A percentile compares a stretch with the other conserved stretches of the same genome.
These are phyloP conservation scores for Phrynosoma blainvillii DNA, from an alignment of 2,113 vertebrate genomes.

Conservation along the genomic window DNA sequence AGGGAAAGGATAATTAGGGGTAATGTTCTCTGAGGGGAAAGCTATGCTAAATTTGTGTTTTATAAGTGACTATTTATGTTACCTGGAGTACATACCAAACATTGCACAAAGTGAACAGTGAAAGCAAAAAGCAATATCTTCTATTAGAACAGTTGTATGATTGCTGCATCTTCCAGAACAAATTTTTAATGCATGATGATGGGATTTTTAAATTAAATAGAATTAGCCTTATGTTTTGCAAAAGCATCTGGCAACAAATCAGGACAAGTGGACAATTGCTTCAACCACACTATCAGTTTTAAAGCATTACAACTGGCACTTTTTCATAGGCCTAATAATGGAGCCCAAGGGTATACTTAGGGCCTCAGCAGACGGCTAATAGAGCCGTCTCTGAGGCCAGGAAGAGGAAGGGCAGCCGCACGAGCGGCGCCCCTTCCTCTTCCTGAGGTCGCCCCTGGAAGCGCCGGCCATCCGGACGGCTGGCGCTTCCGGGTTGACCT, in stretches of 20 bases:
- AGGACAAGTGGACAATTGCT: background rate
- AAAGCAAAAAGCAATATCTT: background rate
- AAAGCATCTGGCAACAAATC: background rate
- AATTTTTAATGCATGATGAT: background rate
- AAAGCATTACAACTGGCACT: background rate
- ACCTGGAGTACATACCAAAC: background rate
- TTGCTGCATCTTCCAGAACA: background rate
- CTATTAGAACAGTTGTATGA: background rate
- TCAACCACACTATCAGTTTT: background rate
- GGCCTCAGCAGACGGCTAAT: too few relatives aligned
- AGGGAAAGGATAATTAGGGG: slow-evolving; percentile 6
- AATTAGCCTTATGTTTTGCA: background rate
- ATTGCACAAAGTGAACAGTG: background rate
- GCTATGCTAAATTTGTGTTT: background rate
- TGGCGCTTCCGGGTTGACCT: too few relatives aligned
- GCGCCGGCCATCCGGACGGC: too few relatives aligned
- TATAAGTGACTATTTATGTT: background rate
- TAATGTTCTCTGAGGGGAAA: background rate
- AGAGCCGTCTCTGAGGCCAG: too few relatives aligned
- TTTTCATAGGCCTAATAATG: background rate
- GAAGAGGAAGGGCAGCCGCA: too few relatives aligned
- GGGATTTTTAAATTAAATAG: background rate
- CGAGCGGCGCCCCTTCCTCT: too few relatives aligned
- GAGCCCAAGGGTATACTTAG: background rate
- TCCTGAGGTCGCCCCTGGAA: too few relatives aligned